Evolutionary conservation across 2,113 vertebrate species (phyloP), one percentile per base, ranked within the genome.

Genomic region (Mormoops blainvillei): DNA sequence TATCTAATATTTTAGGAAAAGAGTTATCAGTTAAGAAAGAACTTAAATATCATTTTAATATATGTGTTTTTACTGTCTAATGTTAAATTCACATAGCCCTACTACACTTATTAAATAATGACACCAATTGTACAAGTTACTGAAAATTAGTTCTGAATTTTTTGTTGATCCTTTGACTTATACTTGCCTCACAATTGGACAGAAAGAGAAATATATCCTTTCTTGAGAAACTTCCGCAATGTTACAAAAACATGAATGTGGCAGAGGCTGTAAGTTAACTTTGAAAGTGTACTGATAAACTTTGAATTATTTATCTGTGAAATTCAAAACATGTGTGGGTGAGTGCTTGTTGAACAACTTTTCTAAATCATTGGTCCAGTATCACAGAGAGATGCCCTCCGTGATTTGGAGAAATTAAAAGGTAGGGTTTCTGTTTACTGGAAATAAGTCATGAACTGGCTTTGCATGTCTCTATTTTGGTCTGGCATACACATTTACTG

Each of bases 381-480:
- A 20, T 94, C 94, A 38, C 91, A 68, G 45, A 97, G 33, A 0
- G 56, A 91, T 96, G 1, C 5, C 12, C 18, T 96, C 41, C 7
- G 86, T 94, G 95, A 87, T 95, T 94, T 70, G n/a, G 63, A 94
- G 61, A 98, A 98, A 97, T 65, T n/a, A 87, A 97, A 98, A 97
- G 76, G 24, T 94, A 97, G 85, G 10, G n/a, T 95, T 97, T 97
- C 95, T 95, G 33, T 45, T 98, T 38, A 87, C 65, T 97, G 45
- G 43, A 70, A 97, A n/a, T 61, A 98, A 97, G 89, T 36, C 36
- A 6, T 50, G n/a, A 41, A 41, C 74, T 97, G 96, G 50, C 43
- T 95, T 91, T 90, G n/a, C 16, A 56, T 71, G 22, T 36, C 67
- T 97, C 86, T 96, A 63, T 96, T 98, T 98, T 98, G 96, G 76